phyloP scores from a whole-genome alignment of 2,797 vertebrate species.

The Poecilia gillii region DNA sequence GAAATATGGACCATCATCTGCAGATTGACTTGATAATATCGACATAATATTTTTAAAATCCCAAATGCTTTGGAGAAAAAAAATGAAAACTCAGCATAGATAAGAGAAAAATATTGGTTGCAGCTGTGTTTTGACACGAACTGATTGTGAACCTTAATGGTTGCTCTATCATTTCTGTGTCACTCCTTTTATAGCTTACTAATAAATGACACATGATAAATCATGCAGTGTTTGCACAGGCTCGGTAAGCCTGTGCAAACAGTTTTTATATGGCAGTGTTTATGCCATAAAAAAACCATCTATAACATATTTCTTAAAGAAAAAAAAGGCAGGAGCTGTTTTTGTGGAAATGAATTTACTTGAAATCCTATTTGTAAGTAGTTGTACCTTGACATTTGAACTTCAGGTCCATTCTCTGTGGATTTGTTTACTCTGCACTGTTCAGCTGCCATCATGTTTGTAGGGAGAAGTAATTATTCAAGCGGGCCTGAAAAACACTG shows the following conservation, averaged over 20 bases:
- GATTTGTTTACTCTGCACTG: background rate
- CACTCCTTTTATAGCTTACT: background rate
- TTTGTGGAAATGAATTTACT: background rate
- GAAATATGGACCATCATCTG: background rate
- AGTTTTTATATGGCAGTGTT: background rate
- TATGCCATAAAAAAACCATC: background rate
- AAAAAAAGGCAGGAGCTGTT: background rate
- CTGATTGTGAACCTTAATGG: background rate
- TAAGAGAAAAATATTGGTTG: background rate
- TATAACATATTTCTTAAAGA: background rate
- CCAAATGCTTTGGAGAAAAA: background rate
- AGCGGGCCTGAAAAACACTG: background rate
- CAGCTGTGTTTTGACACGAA: background rate
- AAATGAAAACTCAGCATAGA: background rate
- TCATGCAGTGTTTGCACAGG: background rate
- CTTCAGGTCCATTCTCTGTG: background rate
- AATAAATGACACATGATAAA: background rate
- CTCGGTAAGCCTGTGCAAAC: no score
- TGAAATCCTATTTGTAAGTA: background rate
- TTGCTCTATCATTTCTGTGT: background rate
- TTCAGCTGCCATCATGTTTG: background rate
- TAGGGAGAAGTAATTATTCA: background rate
- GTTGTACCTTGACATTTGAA: background rate
- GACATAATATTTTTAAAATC: background rate
- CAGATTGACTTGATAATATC: background rate